These are phyloP conservation scores for Noctua comes DNA, from an alignment of 2,888 invertebrate genomes.

Conservation along the genomic window DNA sequence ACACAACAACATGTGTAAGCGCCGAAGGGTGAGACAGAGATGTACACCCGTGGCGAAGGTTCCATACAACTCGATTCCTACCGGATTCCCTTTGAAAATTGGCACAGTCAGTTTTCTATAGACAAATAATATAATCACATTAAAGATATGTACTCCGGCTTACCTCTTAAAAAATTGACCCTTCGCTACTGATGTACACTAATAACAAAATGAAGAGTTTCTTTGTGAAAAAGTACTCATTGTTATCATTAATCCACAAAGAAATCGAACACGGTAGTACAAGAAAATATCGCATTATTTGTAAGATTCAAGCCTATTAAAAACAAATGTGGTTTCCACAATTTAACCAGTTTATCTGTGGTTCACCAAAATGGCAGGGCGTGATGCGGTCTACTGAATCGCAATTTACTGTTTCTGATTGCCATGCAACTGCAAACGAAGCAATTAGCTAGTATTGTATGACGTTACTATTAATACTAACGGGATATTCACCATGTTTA, in stretches of 20 bases:
- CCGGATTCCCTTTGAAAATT: too few species aligned
- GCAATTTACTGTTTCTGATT: slow-evolving; percentile 11
- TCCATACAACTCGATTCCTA: too few species aligned
- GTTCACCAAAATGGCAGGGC: background rate
- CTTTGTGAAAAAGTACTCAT: too few species aligned
- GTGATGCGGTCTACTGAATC: slow-evolving; percentile 14
- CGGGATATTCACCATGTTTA: too few species aligned
- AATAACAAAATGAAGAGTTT: background rate
- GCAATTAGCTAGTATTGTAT: background rate
- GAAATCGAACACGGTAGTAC: background rate
- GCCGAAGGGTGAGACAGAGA: background rate
- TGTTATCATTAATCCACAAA: background rate
- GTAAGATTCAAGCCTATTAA: background rate
- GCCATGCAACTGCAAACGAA: background rate
- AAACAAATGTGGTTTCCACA: background rate
- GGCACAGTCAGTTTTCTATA: too few species aligned
- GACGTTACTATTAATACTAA: too few species aligned
- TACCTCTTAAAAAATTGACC: too few species aligned
- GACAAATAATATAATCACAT: too few species aligned
- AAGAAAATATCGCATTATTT: background rate
- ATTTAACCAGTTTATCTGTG: slow-evolving; percentile 23
- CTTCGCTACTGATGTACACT: too few species aligned
- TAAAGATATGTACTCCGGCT: too few species aligned
- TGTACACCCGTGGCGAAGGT: too few species aligned
- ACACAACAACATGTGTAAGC: too few species aligned